Conservation (phyloP, 1,140 invertebrate species). For the Drosophila leontia region DNA sequence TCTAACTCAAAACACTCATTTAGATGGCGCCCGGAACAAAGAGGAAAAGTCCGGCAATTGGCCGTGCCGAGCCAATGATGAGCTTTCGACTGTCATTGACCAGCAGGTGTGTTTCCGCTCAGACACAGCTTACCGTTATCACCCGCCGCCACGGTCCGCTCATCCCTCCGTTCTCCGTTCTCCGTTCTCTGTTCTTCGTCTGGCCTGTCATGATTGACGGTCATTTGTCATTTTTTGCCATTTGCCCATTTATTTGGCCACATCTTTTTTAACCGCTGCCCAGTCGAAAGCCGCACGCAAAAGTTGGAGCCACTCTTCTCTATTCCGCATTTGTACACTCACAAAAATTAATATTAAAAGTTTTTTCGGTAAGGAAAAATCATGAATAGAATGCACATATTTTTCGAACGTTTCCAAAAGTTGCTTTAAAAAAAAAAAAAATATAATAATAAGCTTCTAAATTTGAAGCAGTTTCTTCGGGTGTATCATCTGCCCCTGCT, state of each 20-base stretch:
- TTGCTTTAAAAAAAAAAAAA: too few relatives aligned
- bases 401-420: too few relatives aligned
- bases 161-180: neutral
- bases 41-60: conserved; percentile 12
- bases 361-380: too few relatives aligned
- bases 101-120: conserved; percentile 69
- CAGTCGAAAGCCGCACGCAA: conserved; percentile 70
- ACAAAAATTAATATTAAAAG: neutral
- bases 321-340: neutral
- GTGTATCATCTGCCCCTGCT: conserved; percentile 53
- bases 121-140: conserved; percentile 77
- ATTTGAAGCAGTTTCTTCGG: neutral
- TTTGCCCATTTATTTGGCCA: conserved; percentile 80
- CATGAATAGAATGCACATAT: too few relatives aligned
- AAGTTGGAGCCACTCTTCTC: conserved; percentile 45
- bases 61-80: conserved; percentile 56
- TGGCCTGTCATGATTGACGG: conserved; percentile 84
- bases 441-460: neutral
- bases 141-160: conserved; percentile 14
- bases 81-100: conserved; percentile 72
- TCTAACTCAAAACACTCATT: conserved; percentile 73
- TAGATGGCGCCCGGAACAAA: conserved; percentile 47
- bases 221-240: conserved; percentile 84
- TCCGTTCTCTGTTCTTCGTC: conserved; percentile 25
- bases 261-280: conserved; percentile 75